Evolutionary conservation across 2,888 invertebrate species (phyloP).

Genomic region (Eupithecia pulchellata): DNA sequence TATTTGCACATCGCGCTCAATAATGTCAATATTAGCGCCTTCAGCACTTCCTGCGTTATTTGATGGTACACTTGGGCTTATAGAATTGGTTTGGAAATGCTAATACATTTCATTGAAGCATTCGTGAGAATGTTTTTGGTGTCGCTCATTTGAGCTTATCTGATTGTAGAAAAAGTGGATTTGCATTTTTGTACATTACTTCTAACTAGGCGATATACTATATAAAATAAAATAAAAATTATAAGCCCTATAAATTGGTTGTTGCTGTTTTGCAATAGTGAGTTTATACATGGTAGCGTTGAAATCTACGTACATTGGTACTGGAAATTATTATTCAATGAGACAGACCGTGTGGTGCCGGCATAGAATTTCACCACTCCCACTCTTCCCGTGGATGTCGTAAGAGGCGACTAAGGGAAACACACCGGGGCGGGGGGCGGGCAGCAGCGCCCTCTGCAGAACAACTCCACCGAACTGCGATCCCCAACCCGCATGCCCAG

Average conservation of each 20-base stretch:
- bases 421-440: no score
- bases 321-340: background rate
- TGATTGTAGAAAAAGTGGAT: background rate
- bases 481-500: no score
- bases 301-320: background rate
- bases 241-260: background rate
- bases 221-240: no score
- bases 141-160: conserved; percentile 7
- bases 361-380: no score
- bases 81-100: conserved; percentile 32
- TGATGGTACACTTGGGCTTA: conserved; percentile 26
- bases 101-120: conserved; percentile 23
- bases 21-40: conserved; percentile 57
- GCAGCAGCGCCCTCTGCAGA: no score
- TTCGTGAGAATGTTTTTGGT: conserved; percentile 9
- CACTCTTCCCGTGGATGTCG: no score
- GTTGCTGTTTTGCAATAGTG: background rate
- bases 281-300: background rate
- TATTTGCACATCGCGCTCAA: conserved; percentile 57
- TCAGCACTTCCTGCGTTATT: conserved; percentile 43
- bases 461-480: no score
- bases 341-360: no score
- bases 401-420: no score
- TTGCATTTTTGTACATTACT: background rate
- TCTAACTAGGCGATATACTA: no score